Base-by-base conservation (phyloP, 2,888 invertebrate species). In the Dusona sp. region DNA sequence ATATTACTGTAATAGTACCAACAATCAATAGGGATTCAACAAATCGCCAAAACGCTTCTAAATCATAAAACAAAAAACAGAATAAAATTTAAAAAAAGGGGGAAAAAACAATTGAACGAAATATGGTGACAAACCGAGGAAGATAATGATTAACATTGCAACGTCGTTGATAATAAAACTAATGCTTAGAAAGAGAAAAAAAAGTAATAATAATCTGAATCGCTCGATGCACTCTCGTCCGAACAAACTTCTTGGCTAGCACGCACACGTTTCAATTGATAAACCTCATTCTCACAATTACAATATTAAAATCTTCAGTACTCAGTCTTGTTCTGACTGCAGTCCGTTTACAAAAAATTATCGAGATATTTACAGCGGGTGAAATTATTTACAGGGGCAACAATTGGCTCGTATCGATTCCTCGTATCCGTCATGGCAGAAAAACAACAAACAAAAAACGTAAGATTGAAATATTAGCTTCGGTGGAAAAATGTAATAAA, bases 301-400 rank as follows among this genome's bases (percentile, higher is more conserved):
- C 42, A 84, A 81, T 86, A 79, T 78, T 86, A 75, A 84, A 88
- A 92, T 91, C 91, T 90, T 92, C 91, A 93, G 90, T 93, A 91
- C 91, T 94, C 94, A 94, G 94, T 94, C 94, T 94, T 94, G 90
- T 85, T 87, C 89, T 84, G 87, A 87, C 88, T 87, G 88, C 88
- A 84, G 89, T 89, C 89, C 84, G 84, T 86, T 80, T 72, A 77
- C 61, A 83, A 72, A 65, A 73, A 64, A 42, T 79, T 78, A 83
- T 79, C 25, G 65, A 81, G 38, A 72, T 88, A 88, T 89, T 75
- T 89, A 88, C 87, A 89, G 42, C 25, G 48, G 81, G 86, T 79
- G 75, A 82, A 64, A 79, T 68, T 88, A 88, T 88, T 83, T 89
- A 89, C 88, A 89, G n/a, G 74, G 81, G 81, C 79, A 67, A 78